Evolutionary conservation across 2,888 invertebrate species (phyloP), one percentile per base, ranked within the genome.

Genomic region (Habroteleia sp.): DNA sequence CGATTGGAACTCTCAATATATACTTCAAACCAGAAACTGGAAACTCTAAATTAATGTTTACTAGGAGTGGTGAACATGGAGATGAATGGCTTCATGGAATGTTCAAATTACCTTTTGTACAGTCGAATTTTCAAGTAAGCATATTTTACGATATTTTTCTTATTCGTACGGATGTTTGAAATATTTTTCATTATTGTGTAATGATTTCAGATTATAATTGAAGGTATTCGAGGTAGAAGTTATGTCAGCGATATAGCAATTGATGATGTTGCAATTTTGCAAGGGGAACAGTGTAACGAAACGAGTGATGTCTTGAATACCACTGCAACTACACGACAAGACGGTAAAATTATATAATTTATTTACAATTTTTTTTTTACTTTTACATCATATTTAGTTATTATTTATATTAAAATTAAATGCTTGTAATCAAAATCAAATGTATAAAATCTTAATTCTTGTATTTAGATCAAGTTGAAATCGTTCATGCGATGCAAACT

Each of bases 211-310:
- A 92, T 96, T 16, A 89, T 95, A 1, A 91, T 96, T 37, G 95
- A 95, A 84, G 95, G 94, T 0, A 90, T 93, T 0, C 89, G 94
- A 20, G 95, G 95, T 0, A 78, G 81, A 0, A 91, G 91, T 13
- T 93, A 92, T 76, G 91, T 93, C 3, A 94, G 95, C 54, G 95
- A 96, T 83, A 93, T 94, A 25, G 96, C 96, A 0, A 91, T 96
- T 7, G 96, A 96, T 79, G 96, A 96, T 84, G 92, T 96, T 0
- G 90, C 91, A 3, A 89, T 96, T 20, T 89, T 93, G 17, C 91
- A 91, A 23, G 91, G 91, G 0, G 89, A 89, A 0, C 90, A 92
- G 68, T 94, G 94, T 79, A 83, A 80, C 0, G 77, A 42, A 27
- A 80, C 77, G 48, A 74, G 65, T 3, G 79, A 76, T 4, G 58